Evolutionary conservation across 2,797 vertebrate genomes (phyloP), one percentile per base, ranked within the genome.

Genomic region (Mormyrops boulengeri): DNA sequence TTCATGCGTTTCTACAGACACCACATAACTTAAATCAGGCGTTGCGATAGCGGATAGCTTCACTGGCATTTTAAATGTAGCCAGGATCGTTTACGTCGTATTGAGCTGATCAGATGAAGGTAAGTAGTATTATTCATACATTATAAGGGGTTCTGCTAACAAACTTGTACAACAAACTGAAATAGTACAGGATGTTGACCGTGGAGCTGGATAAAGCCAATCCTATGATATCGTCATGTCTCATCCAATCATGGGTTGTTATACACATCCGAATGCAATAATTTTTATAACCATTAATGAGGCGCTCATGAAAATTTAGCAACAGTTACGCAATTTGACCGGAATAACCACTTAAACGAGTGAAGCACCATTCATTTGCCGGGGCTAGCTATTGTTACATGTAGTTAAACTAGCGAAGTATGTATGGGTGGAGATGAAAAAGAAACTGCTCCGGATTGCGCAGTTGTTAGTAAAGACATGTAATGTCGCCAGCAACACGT

Each of bases 401-500:
- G 14, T 41, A 80, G 73, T 80, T 44, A 80, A 85, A 85, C 47
- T 85, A 82, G 38, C 77, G 7, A 82, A 82, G 38, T 82, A 41
- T 19, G 22, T 73, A 50, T 50, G 47, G 47, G 82, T 49, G 82
- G 82, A 47, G 82, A 52, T 11, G 3, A 44, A 85, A 22, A 50
- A 49, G 47, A 85, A 50, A 85, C 82, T 85, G 82, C 82, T 87
- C 85, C 30, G 14, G 14, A 52, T 50, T 53, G 66, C 49, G 85
- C 49, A 88, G 86, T 62, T 62, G 57, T 38, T 88, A 9, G 55
- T 44, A 38, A 62, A 77, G 88, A 90, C 60, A 90, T 84, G 52
- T 22, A 86, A 80, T 66, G 87, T 52, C 73, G 80, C 44, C 52
- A 55, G 86, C 30, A 89, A n/a, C 91, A 91, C 88, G 88, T 90